phyloP scores from a whole-genome alignment of 2,888 invertebrate species.

The Omphaloscelis lunosa region DNA sequence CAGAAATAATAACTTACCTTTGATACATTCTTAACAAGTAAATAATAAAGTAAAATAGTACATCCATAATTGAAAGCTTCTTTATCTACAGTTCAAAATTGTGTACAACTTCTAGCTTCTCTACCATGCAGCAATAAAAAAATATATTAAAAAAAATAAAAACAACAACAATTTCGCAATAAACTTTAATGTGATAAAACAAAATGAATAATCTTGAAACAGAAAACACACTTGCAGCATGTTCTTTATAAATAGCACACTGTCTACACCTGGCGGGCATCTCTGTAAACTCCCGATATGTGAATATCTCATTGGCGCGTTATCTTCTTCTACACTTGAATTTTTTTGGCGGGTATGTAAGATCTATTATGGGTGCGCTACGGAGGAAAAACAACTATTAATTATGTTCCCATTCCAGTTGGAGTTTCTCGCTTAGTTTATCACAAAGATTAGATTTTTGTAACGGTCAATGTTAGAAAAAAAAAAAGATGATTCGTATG shows the following conservation, averaged over 20 bases:
- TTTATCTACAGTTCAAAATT: constrained; percentile 37
- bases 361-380: constrained; percentile 89
- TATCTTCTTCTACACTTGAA: constrained; percentile 88
- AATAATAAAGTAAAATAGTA: constrained; percentile 27
- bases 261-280: constrained; percentile 78
- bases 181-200: constrained; percentile 86
- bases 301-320: constrained; percentile 57
- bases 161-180: constrained; percentile 82
- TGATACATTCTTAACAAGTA: neutral
- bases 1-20: constrained; percentile 59
- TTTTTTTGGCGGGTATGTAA: constrained; percentile 85
- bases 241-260: constrained; percentile 79
- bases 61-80: constrained; percentile 53
- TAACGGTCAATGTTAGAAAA: neutral
- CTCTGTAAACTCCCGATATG: constrained; percentile 69
- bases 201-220: constrained; percentile 77
- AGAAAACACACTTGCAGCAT: constrained; percentile 82
- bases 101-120: constrained; percentile 61
- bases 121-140: constrained; percentile 86
- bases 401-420: constrained; percentile 40
- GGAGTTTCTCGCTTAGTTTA: neutral
- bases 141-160: constrained; percentile 77
- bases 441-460: neutral
- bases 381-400: constrained; percentile 78
- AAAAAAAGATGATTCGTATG: neutral